These are phyloP conservation scores for Nothobranchius kuhntae DNA, from an alignment of 2,113 vertebrate genomes.

Conservation along the genomic window DNA sequence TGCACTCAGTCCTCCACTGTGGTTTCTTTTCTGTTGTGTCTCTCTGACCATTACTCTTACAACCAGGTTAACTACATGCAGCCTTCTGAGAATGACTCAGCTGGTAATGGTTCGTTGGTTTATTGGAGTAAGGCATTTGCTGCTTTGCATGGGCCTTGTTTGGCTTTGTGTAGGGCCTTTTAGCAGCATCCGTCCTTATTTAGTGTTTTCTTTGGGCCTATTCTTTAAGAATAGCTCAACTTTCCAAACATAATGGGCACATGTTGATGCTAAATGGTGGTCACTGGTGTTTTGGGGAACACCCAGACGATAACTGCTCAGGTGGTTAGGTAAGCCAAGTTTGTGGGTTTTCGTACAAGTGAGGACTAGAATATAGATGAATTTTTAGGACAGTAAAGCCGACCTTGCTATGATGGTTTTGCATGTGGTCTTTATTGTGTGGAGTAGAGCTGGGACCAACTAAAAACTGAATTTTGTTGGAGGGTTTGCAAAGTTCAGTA, in stretches of 20 bases:
- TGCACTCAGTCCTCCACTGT: background rate
- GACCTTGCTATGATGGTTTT: conserved; percentile 13
- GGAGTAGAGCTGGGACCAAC: too few relatives aligned
- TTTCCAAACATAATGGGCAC: conserved; percentile 76
- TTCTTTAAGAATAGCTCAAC: conserved; percentile 59
- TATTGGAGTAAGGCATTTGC: conserved; percentile 16
- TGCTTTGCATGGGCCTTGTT: conserved; percentile 6
- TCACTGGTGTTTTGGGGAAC: conserved; percentile 48
- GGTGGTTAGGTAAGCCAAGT: conserved; percentile 54
- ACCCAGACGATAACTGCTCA: conserved; percentile 61
- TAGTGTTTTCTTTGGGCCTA: conserved; percentile 58
- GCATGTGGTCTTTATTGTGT: background rate
- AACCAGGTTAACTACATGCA: background rate
- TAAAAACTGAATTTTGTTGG: too few relatives aligned
- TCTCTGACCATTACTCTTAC: too few relatives aligned
- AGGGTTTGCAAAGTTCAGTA: background rate
- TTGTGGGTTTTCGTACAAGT: conserved; percentile 39
- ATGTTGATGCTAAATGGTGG: conserved; percentile 59
- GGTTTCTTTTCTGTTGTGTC: background rate
- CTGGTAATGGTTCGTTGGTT: background rate
- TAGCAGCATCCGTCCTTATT: conserved; percentile 57
- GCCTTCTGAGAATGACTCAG: background rate
- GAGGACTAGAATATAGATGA: conserved; percentile 33
- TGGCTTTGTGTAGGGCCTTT: conserved; percentile 15
- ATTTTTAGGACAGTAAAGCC: conserved; percentile 13